Base-by-base conservation (phyloP, 2,113 vertebrate species). In the Climacteris rufus region DNA sequence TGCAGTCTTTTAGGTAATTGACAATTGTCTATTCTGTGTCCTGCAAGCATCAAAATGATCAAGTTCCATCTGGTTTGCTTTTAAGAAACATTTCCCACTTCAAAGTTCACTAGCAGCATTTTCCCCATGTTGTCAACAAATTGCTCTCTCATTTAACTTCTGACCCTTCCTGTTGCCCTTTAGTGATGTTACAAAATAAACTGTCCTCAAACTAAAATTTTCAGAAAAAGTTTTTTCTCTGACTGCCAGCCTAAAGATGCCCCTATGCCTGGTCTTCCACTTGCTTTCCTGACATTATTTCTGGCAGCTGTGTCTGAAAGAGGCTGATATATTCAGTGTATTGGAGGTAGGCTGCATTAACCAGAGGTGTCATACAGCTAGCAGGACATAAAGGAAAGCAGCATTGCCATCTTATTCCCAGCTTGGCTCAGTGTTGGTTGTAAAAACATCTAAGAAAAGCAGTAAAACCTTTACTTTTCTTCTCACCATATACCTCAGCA, bases 1-100 rank as follows among this genome's bases (percentile, higher is more conserved):
- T 52, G 17, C 30, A 69, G 80, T 16, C 74, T 95, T 92, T 92
- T 80, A 88, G 37, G 53, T 93, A 92, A 84, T 49, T 94, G 91
- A 83, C 75, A 88, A 72, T 72, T 82, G 75, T 90, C 89, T 90
- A 8, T 70, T 96, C 72, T 75, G 44, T 61, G 30, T 94, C 52
- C 71, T 89, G 37, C 74, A 56, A 90, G 42, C 70, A 87, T 52
- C 72, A 90, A 95, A 94, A 93, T 37, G 2, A 81, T 82, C 82
- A 85, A 3, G 56, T 83, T 88, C 69, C 72, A 87, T 79, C 76
- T 97, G 69, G 44, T 56, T 45, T 86, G 28, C n/a, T 93, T 89
- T 96, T 87, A 92, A 94, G 94, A 90, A 90, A 78, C 1, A 6
- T 68, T 93, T 90, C 54, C 59, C 35, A 53, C 83, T 95, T 96